Conservation (phyloP, 1,140 invertebrate genomes). For the Druon quercuslanigerum region DNA sequence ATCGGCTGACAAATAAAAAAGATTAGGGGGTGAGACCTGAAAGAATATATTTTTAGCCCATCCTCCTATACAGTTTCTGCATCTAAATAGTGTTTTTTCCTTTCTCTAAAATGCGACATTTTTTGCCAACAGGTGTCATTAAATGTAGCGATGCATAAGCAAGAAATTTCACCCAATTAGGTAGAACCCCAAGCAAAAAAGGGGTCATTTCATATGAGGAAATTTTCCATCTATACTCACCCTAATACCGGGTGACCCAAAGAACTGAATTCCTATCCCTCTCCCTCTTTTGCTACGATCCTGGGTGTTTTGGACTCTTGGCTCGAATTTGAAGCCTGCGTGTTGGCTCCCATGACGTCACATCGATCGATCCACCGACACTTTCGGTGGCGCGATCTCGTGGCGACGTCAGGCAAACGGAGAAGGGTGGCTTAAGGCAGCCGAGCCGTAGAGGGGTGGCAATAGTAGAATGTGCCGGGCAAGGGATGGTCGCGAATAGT, state of each 20-base stretch:
- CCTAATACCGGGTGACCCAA: slow-evolving; percentile 25
- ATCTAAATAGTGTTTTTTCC: too few species aligned
- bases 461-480: slow-evolving; percentile 41
- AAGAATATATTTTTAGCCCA: too few species aligned
- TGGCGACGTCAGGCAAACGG: slow-evolving; percentile 52
- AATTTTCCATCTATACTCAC: neutral
- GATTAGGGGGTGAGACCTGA: too few species aligned
- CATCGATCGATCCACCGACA: slow-evolving; percentile 64
- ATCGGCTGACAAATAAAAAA: too few species aligned
- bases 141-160: too few species aligned
- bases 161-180: too few species aligned
- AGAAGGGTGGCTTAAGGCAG: slow-evolving; percentile 56
- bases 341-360: slow-evolving; percentile 63
- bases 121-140: too few species aligned
- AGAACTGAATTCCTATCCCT: slow-evolving; percentile 10
- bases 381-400: slow-evolving; percentile 66
- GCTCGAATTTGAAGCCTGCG: slow-evolving; percentile 42
- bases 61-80: too few species aligned
- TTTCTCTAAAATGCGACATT: too few species aligned
- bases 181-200: too few species aligned
- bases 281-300: slow-evolving; percentile 42
- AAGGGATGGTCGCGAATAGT: slow-evolving; percentile 31
- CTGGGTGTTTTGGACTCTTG: slow-evolving; percentile 44
- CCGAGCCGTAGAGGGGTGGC: slow-evolving; percentile 50
- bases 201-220: too few species aligned